phyloP scores from a whole-genome alignment of 2,888 invertebrate genomes.

The Lasioglossum leucozonium region DNA sequence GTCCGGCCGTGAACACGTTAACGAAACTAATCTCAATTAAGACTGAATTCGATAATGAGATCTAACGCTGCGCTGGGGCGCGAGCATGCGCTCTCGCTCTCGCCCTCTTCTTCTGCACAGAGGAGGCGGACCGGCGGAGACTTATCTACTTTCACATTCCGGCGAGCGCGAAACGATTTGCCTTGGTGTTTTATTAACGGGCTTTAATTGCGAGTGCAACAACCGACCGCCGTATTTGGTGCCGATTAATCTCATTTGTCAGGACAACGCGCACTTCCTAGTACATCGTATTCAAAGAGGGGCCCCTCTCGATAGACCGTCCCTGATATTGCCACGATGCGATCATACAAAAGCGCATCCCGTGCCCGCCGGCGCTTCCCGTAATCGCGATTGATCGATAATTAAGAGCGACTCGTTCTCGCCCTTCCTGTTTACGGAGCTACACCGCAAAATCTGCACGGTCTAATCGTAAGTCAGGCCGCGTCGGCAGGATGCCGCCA shows the following conservation, averaged over 20 bases:
- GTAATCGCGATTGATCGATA: slow-evolving; percentile 57
- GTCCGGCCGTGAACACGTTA: slow-evolving; percentile 58
- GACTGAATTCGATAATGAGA: slow-evolving; percentile 70
- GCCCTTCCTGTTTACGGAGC: slow-evolving; percentile 35
- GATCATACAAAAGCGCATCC: slow-evolving; percentile 36
- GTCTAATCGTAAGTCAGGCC: background rate
- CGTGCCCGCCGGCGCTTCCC: slow-evolving; percentile 20
- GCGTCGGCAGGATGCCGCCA: slow-evolving; percentile 7
- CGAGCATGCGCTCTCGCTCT: background rate
- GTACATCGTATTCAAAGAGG: slow-evolving; percentile 52
- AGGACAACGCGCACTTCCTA: slow-evolving; percentile 67
- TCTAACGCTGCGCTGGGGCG: slow-evolving; percentile 10
- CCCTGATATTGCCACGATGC: slow-evolving; percentile 44
- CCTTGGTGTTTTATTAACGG: slow-evolving; percentile 76
- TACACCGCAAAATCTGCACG: background rate
- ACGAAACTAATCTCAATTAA: slow-evolving; percentile 74
- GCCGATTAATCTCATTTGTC: slow-evolving; percentile 73
- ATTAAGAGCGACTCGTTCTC: slow-evolving; percentile 47
- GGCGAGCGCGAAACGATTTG: slow-evolving; percentile 77
- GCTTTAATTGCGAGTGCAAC: slow-evolving; percentile 77
- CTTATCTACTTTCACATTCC: slow-evolving; percentile 79
- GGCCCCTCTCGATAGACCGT: slow-evolving; percentile 38
- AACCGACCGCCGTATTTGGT: slow-evolving; percentile 72
- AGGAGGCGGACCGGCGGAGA: slow-evolving; percentile 12
- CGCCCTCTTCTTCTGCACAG: background rate